Evolutionary conservation across 2,113 vertebrate species (phyloP), one percentile per base, ranked within the genome.

Genomic region (Alectura lathami): DNA sequence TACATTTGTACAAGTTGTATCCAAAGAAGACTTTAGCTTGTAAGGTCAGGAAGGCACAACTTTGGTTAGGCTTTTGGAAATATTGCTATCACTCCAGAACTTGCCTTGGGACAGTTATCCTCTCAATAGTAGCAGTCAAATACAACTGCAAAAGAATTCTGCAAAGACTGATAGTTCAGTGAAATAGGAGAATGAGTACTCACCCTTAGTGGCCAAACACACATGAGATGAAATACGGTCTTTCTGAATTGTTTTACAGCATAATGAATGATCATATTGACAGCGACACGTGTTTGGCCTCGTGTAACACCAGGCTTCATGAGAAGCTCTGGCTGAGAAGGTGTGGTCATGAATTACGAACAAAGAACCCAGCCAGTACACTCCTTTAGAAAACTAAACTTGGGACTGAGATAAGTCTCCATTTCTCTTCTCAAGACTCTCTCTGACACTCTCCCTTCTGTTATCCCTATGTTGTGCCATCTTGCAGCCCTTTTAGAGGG

Each of bases 391-490:
- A 47, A 72, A 24, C 26, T 29, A 10, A 59, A 34, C n/a, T 14
- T 13, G 8, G 38, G 50, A 88, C 72, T 15, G 12, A 83, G 24
- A 13, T 17, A n/a, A 74, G 26, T 5, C 29, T 75, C 23, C 24
- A 9, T 59, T 50, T 93, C 48, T 12, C 48, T 69, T 24, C 42
- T 57, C 53, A n/a, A 69, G 6, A 32, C 22, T 42, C 24, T 14
- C 23, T 36, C 29, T 62, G 42, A 22, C 59, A 32, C 20, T 18
- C 13, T 53, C 17, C 20, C 8, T 48, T 74, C 68, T 48, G 48
- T 70, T 32, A 63, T 23, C 29, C 5, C 34, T 29, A 4, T 0
- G 0, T 43, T 3, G 7, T 29, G 6, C 22, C 36, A 68, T 38
- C 21, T 53, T 15, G 1, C n/a, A 79, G 78, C 21, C 26, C 53